These are phyloP conservation scores for Smutsia temminckii DNA, from an alignment of 2,797 vertebrate genomes.

Conservation along the genomic window DNA sequence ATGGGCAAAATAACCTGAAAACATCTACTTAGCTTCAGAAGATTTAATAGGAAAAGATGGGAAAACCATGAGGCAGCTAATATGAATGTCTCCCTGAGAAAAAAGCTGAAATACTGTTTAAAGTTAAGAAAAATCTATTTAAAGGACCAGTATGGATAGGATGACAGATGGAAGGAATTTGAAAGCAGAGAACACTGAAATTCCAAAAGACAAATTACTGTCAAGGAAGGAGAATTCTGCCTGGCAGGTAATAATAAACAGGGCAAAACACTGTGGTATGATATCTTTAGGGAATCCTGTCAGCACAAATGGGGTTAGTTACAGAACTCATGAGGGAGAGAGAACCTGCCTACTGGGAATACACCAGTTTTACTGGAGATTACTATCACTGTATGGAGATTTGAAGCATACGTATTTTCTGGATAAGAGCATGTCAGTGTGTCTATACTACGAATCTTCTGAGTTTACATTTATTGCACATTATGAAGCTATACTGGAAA, in stretches of 20 bases:
- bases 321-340: conserved; percentile 12
- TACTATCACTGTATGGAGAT: background rate
- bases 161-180: conserved; percentile 61
- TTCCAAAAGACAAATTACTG: conserved; percentile 56
- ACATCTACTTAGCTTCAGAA: background rate
- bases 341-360: background rate
- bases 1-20: background rate
- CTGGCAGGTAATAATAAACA: conserved; percentile 27
- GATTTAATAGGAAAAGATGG: background rate
- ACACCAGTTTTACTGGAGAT: conserved; percentile 4
- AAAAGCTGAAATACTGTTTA: conserved; percentile 44
- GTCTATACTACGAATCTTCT: background rate
- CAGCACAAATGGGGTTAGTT: conserved; percentile 50
- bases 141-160: conserved; percentile 59
- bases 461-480: background rate
- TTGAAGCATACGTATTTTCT: background rate
- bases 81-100: conserved; percentile 42
- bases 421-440: background rate
- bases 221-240: conserved; percentile 36
- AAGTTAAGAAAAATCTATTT: conserved; percentile 56
- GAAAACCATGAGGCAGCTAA: background rate
- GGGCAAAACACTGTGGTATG: background rate
- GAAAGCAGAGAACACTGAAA: conserved; percentile 22
- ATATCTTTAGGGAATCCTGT: conserved; percentile 10
- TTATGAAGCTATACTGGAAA: background rate